phyloP scores from a whole-genome alignment of 2,113 vertebrate species.

The Myxocyprinus asiaticus region DNA sequence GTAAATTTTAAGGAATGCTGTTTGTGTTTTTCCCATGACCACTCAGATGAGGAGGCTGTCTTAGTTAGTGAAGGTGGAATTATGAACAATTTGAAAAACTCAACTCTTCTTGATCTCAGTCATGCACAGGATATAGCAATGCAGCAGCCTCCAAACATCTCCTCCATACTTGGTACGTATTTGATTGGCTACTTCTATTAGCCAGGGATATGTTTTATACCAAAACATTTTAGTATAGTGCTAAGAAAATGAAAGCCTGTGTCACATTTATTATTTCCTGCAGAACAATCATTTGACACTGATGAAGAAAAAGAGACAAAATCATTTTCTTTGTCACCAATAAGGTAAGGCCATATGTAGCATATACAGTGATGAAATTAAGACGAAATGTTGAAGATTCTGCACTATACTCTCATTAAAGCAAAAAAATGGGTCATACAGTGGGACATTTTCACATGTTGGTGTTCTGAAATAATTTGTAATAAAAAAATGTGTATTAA shows the following conservation, averaged over 20 bases:
- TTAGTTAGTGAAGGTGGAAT: constrained; percentile 33
- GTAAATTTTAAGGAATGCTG: neutral
- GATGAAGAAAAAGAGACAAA: neutral
- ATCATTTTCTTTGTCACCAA: constrained; percentile 8
- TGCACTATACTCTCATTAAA: no score
- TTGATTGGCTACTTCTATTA: neutral
- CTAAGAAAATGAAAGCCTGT: neutral
- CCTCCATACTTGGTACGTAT: constrained; percentile 80
- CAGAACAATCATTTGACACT: constrained; percentile 38
- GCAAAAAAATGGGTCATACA: no score
- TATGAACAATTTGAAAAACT: constrained; percentile 75
- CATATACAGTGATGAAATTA: neutral
- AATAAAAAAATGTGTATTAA: no score
- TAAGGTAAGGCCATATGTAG: neutral
- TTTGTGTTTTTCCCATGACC: neutral
- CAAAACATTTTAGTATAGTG: neutral
- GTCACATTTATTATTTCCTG: neutral
- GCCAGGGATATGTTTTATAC: neutral
- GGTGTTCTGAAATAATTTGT: no score
- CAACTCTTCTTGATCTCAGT: constrained; percentile 85
- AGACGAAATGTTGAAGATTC: no score
- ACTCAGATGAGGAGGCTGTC: constrained; percentile 28
- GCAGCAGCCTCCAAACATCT: constrained; percentile 77
- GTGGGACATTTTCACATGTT: no score
- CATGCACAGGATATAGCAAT: constrained; percentile 75